These are phyloP conservation scores for Nixonia krombeini DNA, from an alignment of 1,140 invertebrate genomes.

Conservation along the genomic window DNA sequence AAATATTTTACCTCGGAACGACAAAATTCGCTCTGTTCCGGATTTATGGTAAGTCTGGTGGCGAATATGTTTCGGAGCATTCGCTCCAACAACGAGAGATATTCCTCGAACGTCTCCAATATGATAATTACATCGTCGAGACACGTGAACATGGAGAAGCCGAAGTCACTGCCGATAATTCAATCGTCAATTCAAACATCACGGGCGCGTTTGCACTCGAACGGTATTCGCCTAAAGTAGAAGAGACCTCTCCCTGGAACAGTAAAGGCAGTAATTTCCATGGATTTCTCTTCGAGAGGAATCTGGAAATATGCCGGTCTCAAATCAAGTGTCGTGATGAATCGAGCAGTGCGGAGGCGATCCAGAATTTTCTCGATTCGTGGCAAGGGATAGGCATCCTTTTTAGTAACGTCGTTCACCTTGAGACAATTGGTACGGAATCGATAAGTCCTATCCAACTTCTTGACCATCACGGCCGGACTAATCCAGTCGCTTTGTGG, in stretches of 20 bases:
- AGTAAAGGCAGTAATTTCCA: background rate
- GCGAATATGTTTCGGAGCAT: background rate
- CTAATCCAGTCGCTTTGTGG: slow-evolving; percentile 58
- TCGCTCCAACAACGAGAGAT: slow-evolving; percentile 3
- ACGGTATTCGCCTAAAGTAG: too few relatives aligned
- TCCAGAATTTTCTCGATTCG: slow-evolving; percentile 15
- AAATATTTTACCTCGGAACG: background rate
- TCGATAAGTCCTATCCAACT: slow-evolving; percentile 54
- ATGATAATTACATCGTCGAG: slow-evolving; percentile 9
- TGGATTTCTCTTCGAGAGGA: background rate
- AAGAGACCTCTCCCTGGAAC: background rate
- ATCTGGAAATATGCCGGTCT: slow-evolving; percentile 2
- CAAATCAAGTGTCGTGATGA: background rate
- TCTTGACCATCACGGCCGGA: slow-evolving; percentile 58
- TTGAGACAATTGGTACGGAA: slow-evolving; percentile 61
- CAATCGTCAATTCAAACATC: background rate
- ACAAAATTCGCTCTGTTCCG: background rate
- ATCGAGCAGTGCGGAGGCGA: slow-evolving; percentile 2
- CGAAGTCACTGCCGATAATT: background rate
- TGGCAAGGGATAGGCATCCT: slow-evolving; percentile 53
- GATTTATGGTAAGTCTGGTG: slow-evolving; percentile 1
- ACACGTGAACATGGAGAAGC: background rate
- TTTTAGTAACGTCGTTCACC: slow-evolving; percentile 53
- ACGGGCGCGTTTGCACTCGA: background rate
- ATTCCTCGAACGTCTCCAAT: slow-evolving; percentile 1